Base-by-base conservation (phyloP, 92 coral and sea anemone species). In the Phenganax marumi region DNA sequence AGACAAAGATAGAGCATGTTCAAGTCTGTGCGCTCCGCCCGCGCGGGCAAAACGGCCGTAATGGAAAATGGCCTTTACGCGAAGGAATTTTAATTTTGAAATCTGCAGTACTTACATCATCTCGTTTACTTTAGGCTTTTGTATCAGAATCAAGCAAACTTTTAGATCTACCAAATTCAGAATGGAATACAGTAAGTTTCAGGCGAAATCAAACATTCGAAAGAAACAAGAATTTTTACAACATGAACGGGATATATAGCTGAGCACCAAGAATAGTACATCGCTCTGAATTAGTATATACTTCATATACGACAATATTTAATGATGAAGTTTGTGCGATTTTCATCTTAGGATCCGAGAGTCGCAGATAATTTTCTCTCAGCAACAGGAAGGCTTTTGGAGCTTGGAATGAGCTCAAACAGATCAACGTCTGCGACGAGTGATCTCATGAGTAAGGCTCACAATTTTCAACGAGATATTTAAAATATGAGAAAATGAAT, bases 301-400 rank as follows among this genome's bases (percentile, higher is more conserved):
- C 8, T 58, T n/a, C 48, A 33, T 33, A 5, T 33, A 33, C 43
- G 2, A 33, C 43, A 33, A 33, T 33, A 33, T 33, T 33, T 33
- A 33, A 33, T 33, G 43, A 33, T 33, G 43, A 33, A 25, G 19
- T 63, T 61, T 78, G 8, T 13, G 53, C 63, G 7, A 60, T 26
- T 19, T 46, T 22, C n/a, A 11, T 50, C 66, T 10, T 52, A 78
- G 83, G 50, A 78, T 78, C 73, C 83, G 24, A 61, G 63, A 47
- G 68, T 78, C 22, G 83, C 71, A 13, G 83, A 78, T 78, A 78
- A 61, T n/a, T 78, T 78, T 62, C 83, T 78, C 46, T 78, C 83
- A 3, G 83, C 83, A 8, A 57, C 83, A 13, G 83, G 60, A 78
- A 72, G 83, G 12, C 63, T 78, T 21, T 46, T 78, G 71, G 66